A percentile compares a stretch with the other conserved stretches of the same genome.
Conservation (phyloP, 2,797 vertebrate genomes). For the Eospalax fontanierii region DNA sequence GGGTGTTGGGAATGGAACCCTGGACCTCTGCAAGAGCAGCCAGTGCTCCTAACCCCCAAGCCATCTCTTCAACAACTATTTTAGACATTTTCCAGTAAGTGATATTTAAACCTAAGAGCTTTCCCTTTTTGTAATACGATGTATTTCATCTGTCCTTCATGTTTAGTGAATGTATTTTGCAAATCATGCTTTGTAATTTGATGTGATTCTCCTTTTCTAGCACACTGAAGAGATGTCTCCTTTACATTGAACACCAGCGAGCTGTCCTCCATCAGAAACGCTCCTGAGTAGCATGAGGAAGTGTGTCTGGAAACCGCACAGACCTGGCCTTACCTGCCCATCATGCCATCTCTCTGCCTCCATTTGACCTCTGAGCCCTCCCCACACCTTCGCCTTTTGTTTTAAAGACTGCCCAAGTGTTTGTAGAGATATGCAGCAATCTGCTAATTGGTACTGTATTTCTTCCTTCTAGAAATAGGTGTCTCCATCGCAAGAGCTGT, state of each 20-base stretch:
- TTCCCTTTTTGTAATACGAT: neutral
- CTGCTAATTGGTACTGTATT: neutral
- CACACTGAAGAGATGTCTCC: neutral
- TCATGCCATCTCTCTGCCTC: neutral
- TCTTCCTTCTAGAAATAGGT: constrained; percentile 19
- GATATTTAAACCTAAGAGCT: neutral
- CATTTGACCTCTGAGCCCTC: too few relatives aligned
- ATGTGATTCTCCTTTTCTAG: neutral
- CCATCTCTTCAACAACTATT: neutral
- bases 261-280: neutral
- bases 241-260: constrained; percentile 26
- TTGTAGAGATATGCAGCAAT: neutral
- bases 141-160: neutral
- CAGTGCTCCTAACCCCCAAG: too few relatives aligned
- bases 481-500: neutral
- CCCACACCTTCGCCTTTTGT: neutral
- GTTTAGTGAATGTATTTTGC: constrained; percentile 28
- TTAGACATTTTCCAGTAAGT: neutral
- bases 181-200: constrained; percentile 19
- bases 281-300: neutral
- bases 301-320: rapidly evolving
- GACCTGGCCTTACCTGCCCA: neutral
- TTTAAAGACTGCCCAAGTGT: neutral
- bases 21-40: too few relatives aligned
- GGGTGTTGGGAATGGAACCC: too few relatives aligned